Percentiles rank a stretch among this genome's conserved stretches.
phyloP scores from a whole-genome alignment of 2,113 vertebrate species.

The Rhabdomys dilectus region DNA sequence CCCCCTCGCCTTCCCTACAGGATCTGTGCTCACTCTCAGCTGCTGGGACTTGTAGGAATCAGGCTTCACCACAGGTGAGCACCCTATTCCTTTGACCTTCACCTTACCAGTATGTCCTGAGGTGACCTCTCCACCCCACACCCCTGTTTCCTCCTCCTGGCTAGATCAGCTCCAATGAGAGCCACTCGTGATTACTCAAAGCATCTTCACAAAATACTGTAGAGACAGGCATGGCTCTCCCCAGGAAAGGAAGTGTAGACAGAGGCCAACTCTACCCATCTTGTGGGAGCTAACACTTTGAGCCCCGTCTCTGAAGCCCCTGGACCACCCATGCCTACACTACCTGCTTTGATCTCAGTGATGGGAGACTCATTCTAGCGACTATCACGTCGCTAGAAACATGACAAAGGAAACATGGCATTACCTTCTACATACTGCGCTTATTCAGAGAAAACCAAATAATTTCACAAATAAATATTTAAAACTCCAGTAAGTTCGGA shows the following conservation, averaged over 20 bases:
- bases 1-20: background rate
- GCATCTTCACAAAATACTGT: background rate
- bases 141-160: background rate
- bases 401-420: background rate
- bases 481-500: background rate
- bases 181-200: background rate
- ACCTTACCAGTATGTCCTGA: background rate
- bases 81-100: background rate
- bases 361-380: accelerated
- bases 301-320: background rate
- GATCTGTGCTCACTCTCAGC: background rate
- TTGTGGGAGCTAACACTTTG: background rate
- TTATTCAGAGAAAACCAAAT: background rate
- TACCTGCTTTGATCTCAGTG: background rate
- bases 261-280: background rate
- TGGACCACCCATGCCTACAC: accelerated
- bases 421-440: background rate
- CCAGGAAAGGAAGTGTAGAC: background rate
- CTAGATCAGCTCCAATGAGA: background rate
- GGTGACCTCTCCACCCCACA: background rate
- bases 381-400: too few species aligned
- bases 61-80: accelerated
- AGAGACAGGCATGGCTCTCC: too few species aligned
- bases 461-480: slow-evolving; percentile 5
- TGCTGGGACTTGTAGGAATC: background rate